Conservation (phyloP, 2,113 vertebrate species). For the Naja naja region DNA sequence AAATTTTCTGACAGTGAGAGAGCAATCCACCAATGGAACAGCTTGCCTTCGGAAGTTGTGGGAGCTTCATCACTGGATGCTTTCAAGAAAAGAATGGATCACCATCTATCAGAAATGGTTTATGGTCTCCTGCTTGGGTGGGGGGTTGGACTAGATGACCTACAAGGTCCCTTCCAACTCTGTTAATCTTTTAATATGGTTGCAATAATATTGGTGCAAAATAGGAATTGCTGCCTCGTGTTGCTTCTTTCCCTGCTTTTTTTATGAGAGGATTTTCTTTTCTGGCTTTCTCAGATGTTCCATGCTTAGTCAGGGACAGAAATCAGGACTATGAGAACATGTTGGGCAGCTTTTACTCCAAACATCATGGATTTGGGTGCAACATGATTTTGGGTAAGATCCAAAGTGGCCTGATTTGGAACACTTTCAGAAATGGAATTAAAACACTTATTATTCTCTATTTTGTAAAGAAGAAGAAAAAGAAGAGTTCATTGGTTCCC, state of each 20-base stretch:
- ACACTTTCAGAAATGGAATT: not conserved
- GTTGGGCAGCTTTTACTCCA: not conserved
- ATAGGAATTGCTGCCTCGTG: not conserved
- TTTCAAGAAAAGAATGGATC: no score
- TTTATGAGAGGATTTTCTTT: not conserved
- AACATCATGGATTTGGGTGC: not conserved
- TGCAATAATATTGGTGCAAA: not conserved
- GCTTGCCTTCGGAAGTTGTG: no score
- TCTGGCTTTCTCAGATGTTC: not conserved
- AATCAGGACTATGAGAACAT: not conserved
- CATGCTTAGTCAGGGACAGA: not conserved
- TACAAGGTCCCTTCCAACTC: no score
- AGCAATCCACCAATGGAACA: no score
- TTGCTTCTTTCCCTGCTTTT: not conserved
- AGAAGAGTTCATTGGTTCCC: not conserved
- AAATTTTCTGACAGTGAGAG: no score
- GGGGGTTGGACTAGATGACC: no score
- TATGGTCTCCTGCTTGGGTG: no score
- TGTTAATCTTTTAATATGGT: no score
- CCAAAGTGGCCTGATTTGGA: not conserved
- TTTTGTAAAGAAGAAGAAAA: not conserved
- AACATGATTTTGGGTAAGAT: not conserved
- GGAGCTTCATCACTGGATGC: no score
- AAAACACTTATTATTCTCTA: not conserved
- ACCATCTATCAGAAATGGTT: no score